Evolutionary conservation across 2,888 invertebrate genomes (phyloP), one percentile per base, ranked within the genome.

Genomic region (Hirtodrosophila histrioides): DNA sequence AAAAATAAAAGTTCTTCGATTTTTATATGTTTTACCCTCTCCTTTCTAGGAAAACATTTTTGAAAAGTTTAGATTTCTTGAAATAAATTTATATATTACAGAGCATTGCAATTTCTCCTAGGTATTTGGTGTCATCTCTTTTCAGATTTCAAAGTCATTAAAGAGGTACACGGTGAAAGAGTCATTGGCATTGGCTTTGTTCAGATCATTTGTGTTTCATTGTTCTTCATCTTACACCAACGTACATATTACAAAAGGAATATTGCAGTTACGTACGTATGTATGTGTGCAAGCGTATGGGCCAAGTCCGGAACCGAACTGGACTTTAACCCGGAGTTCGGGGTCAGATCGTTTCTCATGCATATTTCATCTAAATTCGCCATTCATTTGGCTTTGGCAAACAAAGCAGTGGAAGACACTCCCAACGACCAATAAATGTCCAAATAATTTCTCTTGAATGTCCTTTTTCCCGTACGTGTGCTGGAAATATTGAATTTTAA

Each of bases 191-290:
- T 73, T 36, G 58, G 36, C 64, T 66, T 62, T 69, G 61, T 77
- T 75, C 71, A 66, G 80, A 77, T 80, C 80, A 83, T 79, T 80
- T 80, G 80, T 70, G 80, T 51, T 79, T 51, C 73, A 82, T 82
- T 74, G 79, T 82, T 67, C 69, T 55, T 49, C 51, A 53, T 43
- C 49, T 50, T 73, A 57, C 50, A 44, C 63, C 56, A 53, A 44
- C 64, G 51, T 62, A 51, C 35, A 49, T 62, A 64, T 58, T 17
- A 17, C 17, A 65, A 68, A 72, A 66, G 9, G 74, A 76, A 60
- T 67, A 76, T 70, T 80, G 56, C 53, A 63, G 12, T 27, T 12
- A 49, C n/a, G n/a, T n/a, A n/a, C n/a, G n/a, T 36, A 11, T 33
- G 12, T 17, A 23, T 44, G 10, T 23, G 27, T 45, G 6, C 53